Evolutionary conservation across 2,888 invertebrate species (phyloP).

Genomic region (Phengaris alcon): DNA sequence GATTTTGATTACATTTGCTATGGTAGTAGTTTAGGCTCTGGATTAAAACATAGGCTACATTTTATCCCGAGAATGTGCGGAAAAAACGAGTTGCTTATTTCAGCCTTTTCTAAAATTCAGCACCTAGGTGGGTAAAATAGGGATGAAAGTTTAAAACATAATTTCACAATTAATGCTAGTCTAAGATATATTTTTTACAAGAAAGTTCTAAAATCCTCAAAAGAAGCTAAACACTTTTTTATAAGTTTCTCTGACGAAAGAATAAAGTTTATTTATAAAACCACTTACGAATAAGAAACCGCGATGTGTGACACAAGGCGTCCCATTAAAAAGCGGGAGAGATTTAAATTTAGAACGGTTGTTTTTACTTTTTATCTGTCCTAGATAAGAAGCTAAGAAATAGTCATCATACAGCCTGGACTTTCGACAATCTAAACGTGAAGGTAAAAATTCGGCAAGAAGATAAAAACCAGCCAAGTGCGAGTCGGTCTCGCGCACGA

Average conservation of each 20-base stretch:
- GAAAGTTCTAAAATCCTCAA: background rate
- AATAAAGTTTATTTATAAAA: constrained; percentile 25
- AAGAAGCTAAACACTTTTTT: background rate
- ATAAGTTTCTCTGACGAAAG: constrained; percentile 17
- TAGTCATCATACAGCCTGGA: background rate
- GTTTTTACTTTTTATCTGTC: constrained; percentile 50
- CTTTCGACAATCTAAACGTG: background rate
- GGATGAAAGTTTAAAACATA: too few species aligned
- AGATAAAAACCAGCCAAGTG: too few species aligned
- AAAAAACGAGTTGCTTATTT: too few species aligned
- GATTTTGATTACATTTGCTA: too few species aligned
- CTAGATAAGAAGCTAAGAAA: constrained; percentile 22
- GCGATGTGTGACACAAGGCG: constrained; percentile 52
- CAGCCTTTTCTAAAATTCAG: too few species aligned
- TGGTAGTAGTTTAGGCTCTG: too few species aligned
- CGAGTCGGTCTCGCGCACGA: too few species aligned
- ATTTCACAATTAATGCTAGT: too few species aligned
- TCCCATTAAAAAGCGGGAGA: constrained; percentile 52
- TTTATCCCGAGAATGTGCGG: too few species aligned
- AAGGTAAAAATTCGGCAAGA: background rate
- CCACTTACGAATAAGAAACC: constrained; percentile 40
- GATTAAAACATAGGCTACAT: too few species aligned
- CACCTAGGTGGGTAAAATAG: too few species aligned
- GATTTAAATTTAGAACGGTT: constrained; percentile 68
- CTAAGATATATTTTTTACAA: background rate